These are phyloP conservation scores for Corapipo altera DNA, from an alignment of 2,113 vertebrate species.

Conservation along the genomic window DNA sequence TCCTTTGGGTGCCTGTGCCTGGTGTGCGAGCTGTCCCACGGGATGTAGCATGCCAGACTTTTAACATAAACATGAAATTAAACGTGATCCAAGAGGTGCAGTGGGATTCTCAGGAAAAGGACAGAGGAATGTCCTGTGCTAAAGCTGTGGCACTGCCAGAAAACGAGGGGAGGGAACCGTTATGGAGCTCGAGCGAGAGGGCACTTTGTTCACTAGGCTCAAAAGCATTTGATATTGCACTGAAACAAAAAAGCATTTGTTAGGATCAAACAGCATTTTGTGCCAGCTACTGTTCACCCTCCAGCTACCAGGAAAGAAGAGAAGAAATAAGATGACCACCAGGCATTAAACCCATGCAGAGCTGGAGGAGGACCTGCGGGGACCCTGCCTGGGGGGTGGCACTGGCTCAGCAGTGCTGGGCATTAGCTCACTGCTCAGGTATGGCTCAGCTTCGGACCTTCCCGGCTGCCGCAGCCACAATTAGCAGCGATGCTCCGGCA, in stretches of 20 bases:
- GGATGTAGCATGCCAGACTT: background rate
- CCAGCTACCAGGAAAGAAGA: background rate
- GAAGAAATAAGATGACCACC: rapidly evolving
- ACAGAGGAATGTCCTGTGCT: background rate
- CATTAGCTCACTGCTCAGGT: background rate
- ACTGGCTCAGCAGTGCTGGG: background rate
- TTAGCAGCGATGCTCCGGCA: background rate
- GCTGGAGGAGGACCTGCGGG: rapidly evolving
- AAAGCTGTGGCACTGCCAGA: background rate
- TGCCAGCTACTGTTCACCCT: background rate
- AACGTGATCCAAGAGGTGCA: background rate
- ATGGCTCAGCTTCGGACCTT: background rate
- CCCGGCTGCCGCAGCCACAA: background rate
- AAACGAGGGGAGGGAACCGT: rapidly evolving
- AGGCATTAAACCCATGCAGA: background rate
- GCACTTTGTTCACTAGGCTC: background rate
- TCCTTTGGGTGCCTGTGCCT: background rate
- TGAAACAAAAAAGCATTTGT: background rate
- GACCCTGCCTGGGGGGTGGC: background rate
- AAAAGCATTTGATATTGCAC: background rate
- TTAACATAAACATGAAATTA: background rate
- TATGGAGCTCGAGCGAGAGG: background rate
- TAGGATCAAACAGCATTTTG: background rate
- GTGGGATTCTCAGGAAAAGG: background rate
- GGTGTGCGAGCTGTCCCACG: rapidly evolving